Evolutionary conservation across 2,113 vertebrate genomes (phyloP).

Genomic region (Lamprotornis superbus): DNA sequence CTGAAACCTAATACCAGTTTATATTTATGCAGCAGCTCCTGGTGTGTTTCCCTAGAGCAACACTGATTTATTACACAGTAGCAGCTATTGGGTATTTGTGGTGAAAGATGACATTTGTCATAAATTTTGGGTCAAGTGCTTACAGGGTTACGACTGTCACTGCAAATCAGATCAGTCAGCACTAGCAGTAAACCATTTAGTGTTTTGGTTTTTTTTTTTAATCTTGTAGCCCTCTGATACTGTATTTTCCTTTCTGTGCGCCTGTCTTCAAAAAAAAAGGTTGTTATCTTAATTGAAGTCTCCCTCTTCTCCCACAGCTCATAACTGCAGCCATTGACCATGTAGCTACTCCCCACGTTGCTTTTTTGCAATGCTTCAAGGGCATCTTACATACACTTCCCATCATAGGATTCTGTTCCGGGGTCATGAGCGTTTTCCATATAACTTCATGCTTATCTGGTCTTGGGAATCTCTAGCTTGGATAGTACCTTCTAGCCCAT

Average conservation of each 20-base stretch:
- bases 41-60: not conserved
- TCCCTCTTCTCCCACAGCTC: not conserved
- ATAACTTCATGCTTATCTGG: not conserved
- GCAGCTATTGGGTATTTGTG: not conserved
- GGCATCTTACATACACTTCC: not conserved
- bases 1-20: not conserved
- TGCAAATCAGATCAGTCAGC: not conserved
- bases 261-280: not conserved
- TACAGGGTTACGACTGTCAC: not conserved
- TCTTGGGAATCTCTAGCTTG: not conserved
- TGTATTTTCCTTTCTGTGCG: not conserved
- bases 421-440: not conserved
- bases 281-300: not conserved
- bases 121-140: not conserved
- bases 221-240: not conserved
- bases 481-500: not conserved
- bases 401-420: not conserved
- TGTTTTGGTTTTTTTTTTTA: not conserved
- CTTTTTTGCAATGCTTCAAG: not conserved
- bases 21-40: not conserved
- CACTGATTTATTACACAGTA: not conserved
- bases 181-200: not conserved
- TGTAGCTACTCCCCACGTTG: not conserved
- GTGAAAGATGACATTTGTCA: not conserved
- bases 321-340: not conserved